A percentile compares a stretch with the other conserved stretches of the same genome.
These are phyloP conservation scores for Phyllotreta striolata DNA, from an alignment of 2,888 invertebrate species.

Conservation along the genomic window DNA sequence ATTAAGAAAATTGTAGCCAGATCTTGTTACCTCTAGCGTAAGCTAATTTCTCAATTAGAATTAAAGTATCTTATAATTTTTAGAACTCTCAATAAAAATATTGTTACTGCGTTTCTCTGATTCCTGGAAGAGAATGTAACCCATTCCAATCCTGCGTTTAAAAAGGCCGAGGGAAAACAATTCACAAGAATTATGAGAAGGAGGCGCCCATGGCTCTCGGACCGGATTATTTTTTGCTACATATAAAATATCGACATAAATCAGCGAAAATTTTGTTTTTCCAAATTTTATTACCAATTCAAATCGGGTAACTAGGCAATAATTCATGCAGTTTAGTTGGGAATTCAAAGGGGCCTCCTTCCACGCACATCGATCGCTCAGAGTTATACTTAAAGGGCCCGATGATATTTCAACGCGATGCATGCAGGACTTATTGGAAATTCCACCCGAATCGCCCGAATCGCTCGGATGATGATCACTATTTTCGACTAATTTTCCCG, in stretches of 20 bases:
- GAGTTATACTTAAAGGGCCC: conserved; percentile 20
- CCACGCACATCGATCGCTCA: conserved; percentile 32
- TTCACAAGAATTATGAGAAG: conserved; percentile 13
- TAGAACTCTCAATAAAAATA: no score
- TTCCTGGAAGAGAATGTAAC: no score
- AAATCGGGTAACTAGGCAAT: conserved; percentile 56
- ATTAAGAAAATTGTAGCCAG: no score
- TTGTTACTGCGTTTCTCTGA: no score
- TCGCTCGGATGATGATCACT: no score
- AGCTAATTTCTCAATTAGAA: no score
- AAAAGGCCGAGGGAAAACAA: background rate
- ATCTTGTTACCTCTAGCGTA: no score
- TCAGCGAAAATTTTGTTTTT: conserved; percentile 55
- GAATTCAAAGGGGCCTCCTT: conserved; percentile 49
- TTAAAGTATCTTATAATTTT: no score
- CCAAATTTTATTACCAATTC: conserved; percentile 58
- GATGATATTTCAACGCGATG: conserved; percentile 25
- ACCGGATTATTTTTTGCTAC: conserved; percentile 51
- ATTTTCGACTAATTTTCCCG: no score
- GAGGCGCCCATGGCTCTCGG: conserved; percentile 12
- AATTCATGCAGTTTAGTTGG: conserved; percentile 53
- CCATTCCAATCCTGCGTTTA: no score
- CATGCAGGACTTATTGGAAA: conserved; percentile 13
- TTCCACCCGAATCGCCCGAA: background rate
- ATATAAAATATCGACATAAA: conserved; percentile 53